These are phyloP conservation scores for Acrocephalus scirpaceus DNA, from an alignment of 2,797 vertebrate species.

Conservation along the genomic window DNA sequence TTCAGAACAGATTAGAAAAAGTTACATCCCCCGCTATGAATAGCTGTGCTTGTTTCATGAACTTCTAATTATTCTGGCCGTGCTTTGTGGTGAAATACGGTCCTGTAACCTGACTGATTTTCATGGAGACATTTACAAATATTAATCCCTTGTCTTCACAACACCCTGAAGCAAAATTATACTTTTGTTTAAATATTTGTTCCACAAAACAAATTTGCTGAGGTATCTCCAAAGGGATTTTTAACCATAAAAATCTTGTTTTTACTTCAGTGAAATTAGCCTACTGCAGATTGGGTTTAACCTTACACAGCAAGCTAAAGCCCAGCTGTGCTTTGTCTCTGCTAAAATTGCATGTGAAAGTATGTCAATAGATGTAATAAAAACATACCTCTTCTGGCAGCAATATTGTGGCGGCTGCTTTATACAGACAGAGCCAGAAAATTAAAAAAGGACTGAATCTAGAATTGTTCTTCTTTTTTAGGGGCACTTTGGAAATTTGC, in stretches of 20 bases:
- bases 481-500: neutral
- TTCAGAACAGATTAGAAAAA: neutral
- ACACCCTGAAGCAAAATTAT: neutral
- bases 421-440: neutral
- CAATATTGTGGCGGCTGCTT: neutral
- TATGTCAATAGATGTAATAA: conserved; percentile 5
- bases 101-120: neutral
- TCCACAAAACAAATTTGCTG: neutral
- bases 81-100: neutral
- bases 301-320: neutral
- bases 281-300: neutral
- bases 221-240: neutral
- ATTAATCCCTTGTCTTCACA: neutral
- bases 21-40: neutral
- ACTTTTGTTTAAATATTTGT: conserved; percentile 22
- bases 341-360: neutral
- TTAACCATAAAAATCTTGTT: neutral
- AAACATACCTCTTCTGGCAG: conserved; percentile 1
- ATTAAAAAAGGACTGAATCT: neutral
- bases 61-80: neutral
- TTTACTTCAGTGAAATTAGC: neutral
- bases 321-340: conserved; percentile 22
- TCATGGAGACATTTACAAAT: neutral
- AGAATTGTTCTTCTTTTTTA: neutral
- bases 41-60: neutral